Evolutionary conservation across 1,140 invertebrate genomes (phyloP), one percentile per base, ranked within the genome.

Genomic region (Adelges cooleyi): DNA sequence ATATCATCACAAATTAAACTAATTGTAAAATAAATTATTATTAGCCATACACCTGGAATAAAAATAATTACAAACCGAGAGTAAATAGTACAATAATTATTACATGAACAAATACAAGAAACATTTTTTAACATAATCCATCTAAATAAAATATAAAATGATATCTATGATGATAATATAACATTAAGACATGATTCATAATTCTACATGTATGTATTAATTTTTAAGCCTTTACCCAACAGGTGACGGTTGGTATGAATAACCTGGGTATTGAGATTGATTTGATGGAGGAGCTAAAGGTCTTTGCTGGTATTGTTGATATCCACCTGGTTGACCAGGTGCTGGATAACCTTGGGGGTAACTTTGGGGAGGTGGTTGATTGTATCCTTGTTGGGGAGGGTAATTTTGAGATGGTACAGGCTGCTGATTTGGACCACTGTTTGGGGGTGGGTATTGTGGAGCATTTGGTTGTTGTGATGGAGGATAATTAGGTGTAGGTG

Each of bases 251-350:
- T 59, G 54, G 29, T 59, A 62, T 4, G 56, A 25, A 48, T 62
- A 62, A 33, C 42, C 42, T 1, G 56, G 42, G 15, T 48, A 62
- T 15, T 48, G 56, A n/a, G 56, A 29, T 18, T 59, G 56, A 33
- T 62, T 62, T n/a, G 53, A 44, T 40, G 54, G 54, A 29, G 56
- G 56, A 46, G 42, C 56, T 20, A 62, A 33, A 23, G 56, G 56
- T 48, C 56, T 62, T 11, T 62, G 56, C 6, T 40, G 56, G 33
- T 62, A 62, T 33, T 20, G 42, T 25, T 62, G 56, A 48, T 62
- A 62, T 8, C 56, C 56, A 33, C 56, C 17, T 13, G 54, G 56
- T 48, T 56, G 53, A 44, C 38, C 36, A 18, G 53, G 38, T 18
- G 42, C 18, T 33, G 56, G 56, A 22, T 48, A 62, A 20, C 42